Percentiles rank a stretch among this genome's conserved stretches.
Evolutionary conservation across 2,113 vertebrate species (phyloP).

Genomic region (Labrus mixtus): DNA sequence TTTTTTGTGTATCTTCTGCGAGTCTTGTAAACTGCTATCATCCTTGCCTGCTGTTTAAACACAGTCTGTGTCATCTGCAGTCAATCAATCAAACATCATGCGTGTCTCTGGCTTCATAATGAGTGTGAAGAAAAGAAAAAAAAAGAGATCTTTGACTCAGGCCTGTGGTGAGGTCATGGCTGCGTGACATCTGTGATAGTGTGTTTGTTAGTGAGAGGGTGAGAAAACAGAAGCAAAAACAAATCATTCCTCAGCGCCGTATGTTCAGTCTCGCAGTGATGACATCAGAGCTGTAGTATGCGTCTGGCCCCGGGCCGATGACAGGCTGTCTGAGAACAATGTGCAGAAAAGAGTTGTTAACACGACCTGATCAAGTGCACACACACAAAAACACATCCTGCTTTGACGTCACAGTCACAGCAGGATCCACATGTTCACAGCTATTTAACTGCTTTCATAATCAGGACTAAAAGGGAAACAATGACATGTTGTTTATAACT

Average conservation of each 20-base stretch:
- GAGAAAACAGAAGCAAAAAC: constrained; percentile 73
- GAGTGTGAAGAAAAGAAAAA: constrained; percentile 16
- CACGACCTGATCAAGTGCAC: neutral
- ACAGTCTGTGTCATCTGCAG: constrained; percentile 22
- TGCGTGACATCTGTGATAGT: constrained; percentile 42
- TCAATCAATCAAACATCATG: constrained; percentile 45
- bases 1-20: constrained; percentile 1
- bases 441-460: constrained; percentile 43
- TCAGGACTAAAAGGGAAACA: constrained; percentile 24
- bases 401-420: constrained; percentile 69
- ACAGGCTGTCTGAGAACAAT: constrained; percentile 70
- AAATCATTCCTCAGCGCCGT: constrained; percentile 32
- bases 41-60: constrained; percentile 22
- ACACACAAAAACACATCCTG: constrained; percentile 1
- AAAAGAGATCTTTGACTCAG: constrained; percentile 56
- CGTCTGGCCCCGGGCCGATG: constrained; percentile 65
- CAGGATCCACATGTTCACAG: constrained; percentile 57
- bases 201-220: constrained; percentile 42
- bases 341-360: constrained; percentile 43
- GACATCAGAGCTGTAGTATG: constrained; percentile 77
- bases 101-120: constrained; percentile 23
- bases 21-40: constrained; percentile 15
- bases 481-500: constrained; percentile 34
- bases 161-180: constrained; percentile 56
- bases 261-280: constrained; percentile 55